These are phyloP conservation scores for Cotesia congregata DNA, from an alignment of 2,888 invertebrate species.

Conservation along the genomic window DNA sequence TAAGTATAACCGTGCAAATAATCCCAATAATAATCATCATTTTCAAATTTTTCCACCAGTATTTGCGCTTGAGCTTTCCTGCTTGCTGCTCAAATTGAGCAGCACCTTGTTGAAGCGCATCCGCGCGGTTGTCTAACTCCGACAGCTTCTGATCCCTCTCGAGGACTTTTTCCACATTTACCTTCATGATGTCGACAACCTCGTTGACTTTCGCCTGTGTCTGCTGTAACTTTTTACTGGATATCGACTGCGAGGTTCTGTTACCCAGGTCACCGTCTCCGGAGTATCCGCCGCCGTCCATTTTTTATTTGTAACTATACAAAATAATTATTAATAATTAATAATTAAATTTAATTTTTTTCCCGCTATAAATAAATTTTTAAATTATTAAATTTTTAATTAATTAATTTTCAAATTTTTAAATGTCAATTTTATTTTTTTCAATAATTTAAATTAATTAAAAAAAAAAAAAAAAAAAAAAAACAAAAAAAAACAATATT, in stretches of 20 bases:
- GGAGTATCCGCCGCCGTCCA: slow-evolving; percentile 70
- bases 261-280: slow-evolving; percentile 85
- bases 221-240: slow-evolving; percentile 84
- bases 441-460: too few relatives aligned
- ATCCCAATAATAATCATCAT: slow-evolving; percentile 95
- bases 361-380: too few relatives aligned
- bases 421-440: slow-evolving; percentile 45
- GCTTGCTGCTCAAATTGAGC: slow-evolving; percentile 98
- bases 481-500: too few relatives aligned
- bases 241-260: slow-evolving; percentile 84
- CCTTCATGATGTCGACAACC: slow-evolving; percentile 95
- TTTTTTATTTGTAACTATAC: slow-evolving; percentile 43
- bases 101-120: slow-evolving; percentile 93
- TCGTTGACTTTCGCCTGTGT: slow-evolving; percentile 89
- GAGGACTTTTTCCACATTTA: slow-evolving; percentile 95
- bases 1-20: slow-evolving; percentile 85
- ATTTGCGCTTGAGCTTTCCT: slow-evolving; percentile 95
- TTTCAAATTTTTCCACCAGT: slow-evolving; percentile 98
- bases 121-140: slow-evolving; percentile 95
- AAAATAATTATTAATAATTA: not conserved
- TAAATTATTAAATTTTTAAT: too few relatives aligned
- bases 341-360: too few relatives aligned
- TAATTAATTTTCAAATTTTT: too few relatives aligned
- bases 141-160: slow-evolving; percentile 96
- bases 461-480: too few relatives aligned